Percentiles rank a stretch among this genome's conserved stretches.
phyloP scores from a whole-genome alignment of 2,113 vertebrate species.

The Platysternon megacephalum region DNA sequence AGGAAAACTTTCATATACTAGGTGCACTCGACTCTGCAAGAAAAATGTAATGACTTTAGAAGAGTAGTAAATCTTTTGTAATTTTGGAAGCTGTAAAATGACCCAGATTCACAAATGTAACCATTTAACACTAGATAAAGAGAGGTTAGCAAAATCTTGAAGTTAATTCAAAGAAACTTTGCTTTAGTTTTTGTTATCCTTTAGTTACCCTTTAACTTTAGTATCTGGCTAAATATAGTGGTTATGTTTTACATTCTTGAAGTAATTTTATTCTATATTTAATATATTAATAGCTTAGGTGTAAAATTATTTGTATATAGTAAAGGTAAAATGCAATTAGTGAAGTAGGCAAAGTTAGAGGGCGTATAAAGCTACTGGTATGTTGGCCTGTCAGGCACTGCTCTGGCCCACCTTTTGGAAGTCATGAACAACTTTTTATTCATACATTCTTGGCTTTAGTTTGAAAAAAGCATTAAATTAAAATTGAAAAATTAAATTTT shows the following conservation, averaged over 20 bases:
- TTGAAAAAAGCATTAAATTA: constrained; percentile 31
- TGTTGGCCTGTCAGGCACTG: not conserved
- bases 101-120: not conserved
- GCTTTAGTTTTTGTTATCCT: constrained; percentile 66
- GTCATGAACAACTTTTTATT: constrained; percentile 53
- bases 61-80: constrained; percentile 27
- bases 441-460: constrained; percentile 55
- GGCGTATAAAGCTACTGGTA: constrained; percentile 33
- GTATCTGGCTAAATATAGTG: constrained; percentile 59
- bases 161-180: constrained; percentile 7
- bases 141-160: constrained; percentile 46
- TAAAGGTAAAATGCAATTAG: constrained; percentile 69
- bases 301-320: constrained; percentile 79
- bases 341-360: constrained; percentile 54
- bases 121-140: constrained; percentile 9
- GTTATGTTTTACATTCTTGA: constrained; percentile 73
- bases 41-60: constrained; percentile 1
- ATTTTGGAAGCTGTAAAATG: constrained; percentile 20
- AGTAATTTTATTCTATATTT: constrained; percentile 82
- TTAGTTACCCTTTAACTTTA: constrained; percentile 53
- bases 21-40: not conserved
- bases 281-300: constrained; percentile 81
- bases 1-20: not conserved
- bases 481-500: not conserved
- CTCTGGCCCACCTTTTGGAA: constrained; percentile 54